Evolutionary conservation across 2,888 invertebrate species (phyloP).

Genomic region (Ganaspis brasiliensis): DNA sequence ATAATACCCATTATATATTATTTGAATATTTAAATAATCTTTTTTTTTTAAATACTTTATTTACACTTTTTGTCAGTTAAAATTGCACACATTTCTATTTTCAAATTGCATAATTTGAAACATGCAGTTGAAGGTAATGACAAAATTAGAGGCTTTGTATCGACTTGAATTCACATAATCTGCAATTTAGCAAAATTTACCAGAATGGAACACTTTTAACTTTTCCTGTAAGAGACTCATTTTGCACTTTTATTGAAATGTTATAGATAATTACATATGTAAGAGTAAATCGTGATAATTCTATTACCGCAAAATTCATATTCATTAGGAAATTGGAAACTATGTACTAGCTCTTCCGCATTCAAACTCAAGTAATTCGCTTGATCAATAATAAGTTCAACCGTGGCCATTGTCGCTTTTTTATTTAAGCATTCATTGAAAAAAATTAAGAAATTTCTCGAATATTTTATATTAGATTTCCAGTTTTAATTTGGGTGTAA

Average conservation of each 20-base stretch:
- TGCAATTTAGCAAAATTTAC: neutral
- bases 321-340: slow-evolving; percentile 26
- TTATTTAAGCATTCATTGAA: neutral
- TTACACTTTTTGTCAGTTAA: no score
- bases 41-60: no score
- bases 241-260: neutral
- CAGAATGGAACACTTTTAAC: neutral
- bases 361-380: slow-evolving; percentile 5
- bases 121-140: neutral
- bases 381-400: slow-evolving; percentile 26
- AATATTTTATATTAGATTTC: no score
- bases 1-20: no score
- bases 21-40: no score
- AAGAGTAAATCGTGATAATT: slow-evolving; percentile 6
- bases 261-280: neutral
- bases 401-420: slow-evolving; percentile 17
- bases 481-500: no score
- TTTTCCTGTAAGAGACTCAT: neutral
- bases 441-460: no score
- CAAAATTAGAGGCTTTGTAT: neutral
- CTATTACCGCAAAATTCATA: slow-evolving; percentile 10
- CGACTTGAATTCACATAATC: neutral
- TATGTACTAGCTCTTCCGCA: slow-evolving; percentile 25
- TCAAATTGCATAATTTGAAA: neutral
- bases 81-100: no score